Conservation (phyloP, 2,888 invertebrate genomes). For the Scaptomyza cyrtandrae region DNA sequence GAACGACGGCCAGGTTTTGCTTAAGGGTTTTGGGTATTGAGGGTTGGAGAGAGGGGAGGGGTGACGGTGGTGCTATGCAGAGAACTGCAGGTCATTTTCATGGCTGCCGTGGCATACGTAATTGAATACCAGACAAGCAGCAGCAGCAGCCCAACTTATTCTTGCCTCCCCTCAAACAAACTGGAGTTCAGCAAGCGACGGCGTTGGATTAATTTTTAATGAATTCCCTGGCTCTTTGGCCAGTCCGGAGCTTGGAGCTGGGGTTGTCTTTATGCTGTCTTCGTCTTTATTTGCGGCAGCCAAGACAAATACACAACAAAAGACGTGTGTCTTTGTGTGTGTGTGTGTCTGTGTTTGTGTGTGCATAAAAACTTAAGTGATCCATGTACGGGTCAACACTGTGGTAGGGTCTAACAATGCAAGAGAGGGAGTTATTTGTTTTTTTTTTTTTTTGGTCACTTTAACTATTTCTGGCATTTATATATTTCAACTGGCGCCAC, state of each 20-base stretch:
- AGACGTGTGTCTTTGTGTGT: conserved; percentile 46
- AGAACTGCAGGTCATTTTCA: conserved; percentile 78
- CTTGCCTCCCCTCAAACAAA: background rate
- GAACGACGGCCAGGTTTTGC: conserved; percentile 15
- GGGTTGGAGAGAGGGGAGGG: conserved; percentile 6
- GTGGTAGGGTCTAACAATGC: background rate
- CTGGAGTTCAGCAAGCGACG: conserved; percentile 40
- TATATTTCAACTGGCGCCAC: conserved; percentile 57
- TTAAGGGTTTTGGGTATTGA: background rate
- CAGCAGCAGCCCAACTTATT: conserved; percentile 11
- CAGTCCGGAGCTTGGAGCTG: background rate
- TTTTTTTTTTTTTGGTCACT: conserved; percentile 33
- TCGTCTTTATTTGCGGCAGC: conserved; percentile 77
- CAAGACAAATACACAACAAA: conserved; percentile 76
- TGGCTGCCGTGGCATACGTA: conserved; percentile 77
- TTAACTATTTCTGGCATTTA: conserved; percentile 62
- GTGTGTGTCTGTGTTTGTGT: conserved; percentile 32
- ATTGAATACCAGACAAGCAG: conserved; percentile 72
- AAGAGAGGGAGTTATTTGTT: background rate
- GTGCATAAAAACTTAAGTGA: conserved; percentile 72
- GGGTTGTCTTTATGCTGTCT: conserved; percentile 55
- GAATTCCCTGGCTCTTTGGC: conserved; percentile 70
- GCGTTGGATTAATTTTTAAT: conserved; percentile 82
- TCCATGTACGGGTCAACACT: conserved; percentile 44
- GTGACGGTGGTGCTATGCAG: conserved; percentile 23